phyloP scores from a whole-genome alignment of 2,113 vertebrate genomes.

The Rafetus swinhoei region DNA sequence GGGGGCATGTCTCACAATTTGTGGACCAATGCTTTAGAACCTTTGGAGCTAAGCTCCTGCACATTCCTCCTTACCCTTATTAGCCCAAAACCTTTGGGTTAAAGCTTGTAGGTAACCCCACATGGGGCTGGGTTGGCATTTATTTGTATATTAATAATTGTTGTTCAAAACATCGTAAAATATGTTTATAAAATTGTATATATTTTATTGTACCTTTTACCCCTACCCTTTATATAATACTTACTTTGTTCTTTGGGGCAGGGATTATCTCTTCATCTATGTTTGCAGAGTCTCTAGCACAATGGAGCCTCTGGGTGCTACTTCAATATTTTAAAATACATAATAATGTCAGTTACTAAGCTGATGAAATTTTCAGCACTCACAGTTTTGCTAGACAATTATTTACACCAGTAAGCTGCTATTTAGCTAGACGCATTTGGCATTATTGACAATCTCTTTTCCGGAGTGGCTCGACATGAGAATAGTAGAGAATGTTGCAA shows the following conservation, averaged over 20 bases:
- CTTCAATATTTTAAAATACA: background rate
- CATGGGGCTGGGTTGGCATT: background rate
- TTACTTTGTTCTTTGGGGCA: background rate
- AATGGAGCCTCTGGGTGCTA: background rate
- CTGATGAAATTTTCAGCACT: slow-evolving; percentile 41
- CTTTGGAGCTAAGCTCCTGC: background rate
- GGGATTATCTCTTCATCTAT: background rate
- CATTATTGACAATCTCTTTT: slow-evolving; percentile 7
- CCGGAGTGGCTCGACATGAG: slow-evolving; percentile 16
- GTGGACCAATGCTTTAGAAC: background rate
- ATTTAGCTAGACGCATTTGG: slow-evolving; percentile 64
- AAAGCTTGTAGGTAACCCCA: background rate
- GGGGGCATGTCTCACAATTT: background rate
- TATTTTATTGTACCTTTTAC: background rate
- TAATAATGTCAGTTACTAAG: slow-evolving; percentile 46
- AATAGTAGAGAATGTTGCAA: background rate
- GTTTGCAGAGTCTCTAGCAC: background rate
- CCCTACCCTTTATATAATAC: background rate
- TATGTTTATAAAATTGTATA: background rate
- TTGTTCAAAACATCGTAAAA: background rate
- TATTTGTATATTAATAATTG: background rate
- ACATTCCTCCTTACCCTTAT: background rate
- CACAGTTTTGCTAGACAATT: slow-evolving; percentile 42
- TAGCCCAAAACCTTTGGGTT: background rate
- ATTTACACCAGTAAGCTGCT: slow-evolving; percentile 32